Base-by-base conservation (phyloP, 2,113 vertebrate genomes). In the Neolamprologus falcicula region DNA sequence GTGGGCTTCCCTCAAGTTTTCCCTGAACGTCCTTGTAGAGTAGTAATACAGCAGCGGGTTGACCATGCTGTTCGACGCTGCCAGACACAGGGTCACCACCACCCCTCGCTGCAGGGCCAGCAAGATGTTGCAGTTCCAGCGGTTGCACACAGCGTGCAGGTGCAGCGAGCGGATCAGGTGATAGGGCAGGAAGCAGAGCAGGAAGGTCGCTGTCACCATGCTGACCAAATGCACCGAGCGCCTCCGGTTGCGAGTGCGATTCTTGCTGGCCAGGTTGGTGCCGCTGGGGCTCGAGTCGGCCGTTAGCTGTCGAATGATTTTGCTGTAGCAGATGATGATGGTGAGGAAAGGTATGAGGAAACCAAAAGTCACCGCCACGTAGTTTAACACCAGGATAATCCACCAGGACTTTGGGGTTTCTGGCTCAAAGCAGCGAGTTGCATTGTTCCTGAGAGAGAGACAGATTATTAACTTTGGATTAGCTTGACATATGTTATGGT, bases 11-110 rank as follows among this genome's bases (percentile, higher is more conserved):
- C 68, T 83, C 85, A 90, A 2, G 6, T 26, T 12, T 1, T 84
- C 35, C 3, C 95, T 94, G 89, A 97, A 97, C 1, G 31, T 90
- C 33, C 88, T 86, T 47, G 94, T 95, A 6, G 90, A 93, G 31
- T 96, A 97, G 92, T 96, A 97, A 55, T 97, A 97, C 19, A 97
- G 89, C 80, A 97, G 85, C 0, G 96, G 96, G 92, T 97, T 96
- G 84, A 96, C 80, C 88, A 94, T 93, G 61, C 96, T 95, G 93
- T 96, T 97, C 12, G 89, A 85, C 0, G 96, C 92, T 0, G 96
- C 96, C 84, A 95, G 80, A 57, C 96, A 96, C 24, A 96, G 87
- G 4, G 95, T 96, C 28, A 95, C 84, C 42, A 96, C 95, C 53
- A 91, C 89, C 1, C 88, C 81, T 10, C 92, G 90, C 85, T 96